Evolutionary conservation across 2,888 invertebrate species (phyloP), one percentile per base, ranked within the genome.

Genomic region (Drosophila stalkeri): DNA sequence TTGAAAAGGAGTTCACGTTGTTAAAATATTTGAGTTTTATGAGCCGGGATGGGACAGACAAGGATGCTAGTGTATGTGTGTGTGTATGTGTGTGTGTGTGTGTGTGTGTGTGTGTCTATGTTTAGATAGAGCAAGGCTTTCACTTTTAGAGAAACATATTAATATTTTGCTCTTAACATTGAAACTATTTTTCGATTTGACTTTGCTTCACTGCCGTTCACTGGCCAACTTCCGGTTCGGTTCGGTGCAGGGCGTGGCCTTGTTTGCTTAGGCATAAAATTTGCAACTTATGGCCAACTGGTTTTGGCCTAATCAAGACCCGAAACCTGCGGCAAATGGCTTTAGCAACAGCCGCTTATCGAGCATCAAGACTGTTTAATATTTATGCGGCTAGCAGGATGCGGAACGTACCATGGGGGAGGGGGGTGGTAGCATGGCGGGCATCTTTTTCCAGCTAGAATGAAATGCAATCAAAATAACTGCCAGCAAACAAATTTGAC

Each of bases 131-230:
- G 65, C 20, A 20, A 1, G 27, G 16, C 43, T 44, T 52, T 27
- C 35, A 20, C 27, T 62, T 35, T 31, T 12, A 12, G 39, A 35
- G 27, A 64, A 65, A 61, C 75, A 80, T 85, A 77, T 87, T 84
- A 82, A 87, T 84, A 84, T 73, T 84, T 75, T 33, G 56, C 43
- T 71, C 60, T 52, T 62, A 73, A 75, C 56, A 75, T 82, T 85
- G 82, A 82, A 84, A 84, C 87, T 87, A 84, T 82, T 82, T 87
- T 80, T 75, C 88, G 82, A 82, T 84, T 82, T 78, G 59, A 70
- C 64, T 76, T 70, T 72, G 86, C 66, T 68, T 71, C 69, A 74
- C 72, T 77, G 69, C 64, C 54, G 65, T 46, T 37, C 51, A 51
- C 14, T 35, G 33, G 12, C 33, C 9, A n/a, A n/a, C 52, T 78